phyloP scores from a whole-genome alignment of 2,888 invertebrate genomes.

The Drosophila cracens region DNA sequence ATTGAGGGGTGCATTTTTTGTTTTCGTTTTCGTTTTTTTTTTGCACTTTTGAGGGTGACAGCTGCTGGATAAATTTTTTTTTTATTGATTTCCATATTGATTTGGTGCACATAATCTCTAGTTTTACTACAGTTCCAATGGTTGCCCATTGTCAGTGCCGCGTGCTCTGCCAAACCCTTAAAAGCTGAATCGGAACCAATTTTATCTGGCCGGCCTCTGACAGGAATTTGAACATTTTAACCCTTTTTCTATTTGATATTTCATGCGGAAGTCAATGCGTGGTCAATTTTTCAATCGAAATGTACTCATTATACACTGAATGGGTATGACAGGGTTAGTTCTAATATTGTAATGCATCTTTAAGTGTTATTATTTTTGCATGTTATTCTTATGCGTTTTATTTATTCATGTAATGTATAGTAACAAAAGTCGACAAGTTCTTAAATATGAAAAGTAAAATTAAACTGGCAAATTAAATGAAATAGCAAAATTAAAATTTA shows the following conservation, averaged over 20 bases:
- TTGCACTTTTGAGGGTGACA: constrained; percentile 50
- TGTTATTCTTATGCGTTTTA: background rate
- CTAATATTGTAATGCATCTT: background rate
- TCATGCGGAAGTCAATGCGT: constrained; percentile 53
- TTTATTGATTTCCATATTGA: constrained; percentile 80
- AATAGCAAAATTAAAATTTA: background rate
- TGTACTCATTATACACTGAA: constrained; percentile 10
- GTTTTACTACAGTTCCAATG: constrained; percentile 30
- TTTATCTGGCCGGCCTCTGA: constrained; percentile 32
- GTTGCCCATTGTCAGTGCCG: constrained; percentile 8
- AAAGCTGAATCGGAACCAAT: constrained; percentile 30
- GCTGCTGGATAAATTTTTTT: constrained; percentile 60
- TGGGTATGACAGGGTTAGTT: background rate
- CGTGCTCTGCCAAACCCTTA: constrained; percentile 42
- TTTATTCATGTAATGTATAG: background rate
- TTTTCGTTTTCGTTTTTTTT: constrained; percentile 18
- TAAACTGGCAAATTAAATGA: background rate
- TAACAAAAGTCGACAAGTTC: background rate
- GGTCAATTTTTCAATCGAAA: constrained; percentile 29
- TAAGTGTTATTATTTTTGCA: background rate
- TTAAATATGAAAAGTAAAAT: background rate
- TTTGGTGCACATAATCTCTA: constrained; percentile 64
- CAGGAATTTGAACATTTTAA: constrained; percentile 60
- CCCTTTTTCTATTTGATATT: constrained; percentile 66
- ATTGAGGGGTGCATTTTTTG: constrained; percentile 31